These are phyloP conservation scores for Poicephalus meyeri DNA, from an alignment of 2,113 vertebrate genomes.

Conservation along the genomic window DNA sequence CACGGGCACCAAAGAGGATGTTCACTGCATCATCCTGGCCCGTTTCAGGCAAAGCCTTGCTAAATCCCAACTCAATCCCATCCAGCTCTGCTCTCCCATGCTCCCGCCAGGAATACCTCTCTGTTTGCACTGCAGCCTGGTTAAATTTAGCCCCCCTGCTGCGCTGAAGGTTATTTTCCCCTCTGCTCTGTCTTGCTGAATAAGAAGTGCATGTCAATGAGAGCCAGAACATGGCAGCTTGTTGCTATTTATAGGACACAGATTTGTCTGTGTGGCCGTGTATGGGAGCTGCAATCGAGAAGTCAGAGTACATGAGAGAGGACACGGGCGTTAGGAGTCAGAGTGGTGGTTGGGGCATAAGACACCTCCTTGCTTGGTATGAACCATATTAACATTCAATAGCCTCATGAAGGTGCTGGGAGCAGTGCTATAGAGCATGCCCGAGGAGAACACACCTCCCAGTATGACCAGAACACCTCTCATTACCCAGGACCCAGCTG, in stretches of 20 bases:
- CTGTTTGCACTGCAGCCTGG: not conserved
- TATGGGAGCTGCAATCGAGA: not conserved
- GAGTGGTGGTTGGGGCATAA: not conserved
- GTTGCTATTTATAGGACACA: constrained; percentile 34
- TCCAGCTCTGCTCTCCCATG: not conserved
- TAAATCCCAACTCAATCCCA: not conserved
- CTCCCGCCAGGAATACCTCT: not conserved
- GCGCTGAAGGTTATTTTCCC: constrained; percentile 37
- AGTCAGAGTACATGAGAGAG: not conserved
- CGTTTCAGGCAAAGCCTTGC: not conserved
- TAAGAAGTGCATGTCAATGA: not conserved
- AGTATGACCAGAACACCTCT: not conserved
- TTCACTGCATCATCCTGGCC: not conserved
- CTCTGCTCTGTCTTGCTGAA: constrained; percentile 36
- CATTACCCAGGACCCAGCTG: not conserved
- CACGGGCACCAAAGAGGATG: not conserved
- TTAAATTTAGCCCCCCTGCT: not conserved
- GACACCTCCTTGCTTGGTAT: not conserved
- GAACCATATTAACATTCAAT: rapidly evolving
- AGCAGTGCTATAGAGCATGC: not conserved
- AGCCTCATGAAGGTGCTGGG: not conserved
- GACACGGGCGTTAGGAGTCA: not conserved
- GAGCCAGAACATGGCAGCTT: constrained; percentile 1
- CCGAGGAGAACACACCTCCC: not conserved
- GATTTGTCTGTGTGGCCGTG: not conserved